Evolutionary conservation across 37 sponge, comb jelly and placozoan genomes (phyloP).

Genomic region (Dysidea cf. avara): DNA sequence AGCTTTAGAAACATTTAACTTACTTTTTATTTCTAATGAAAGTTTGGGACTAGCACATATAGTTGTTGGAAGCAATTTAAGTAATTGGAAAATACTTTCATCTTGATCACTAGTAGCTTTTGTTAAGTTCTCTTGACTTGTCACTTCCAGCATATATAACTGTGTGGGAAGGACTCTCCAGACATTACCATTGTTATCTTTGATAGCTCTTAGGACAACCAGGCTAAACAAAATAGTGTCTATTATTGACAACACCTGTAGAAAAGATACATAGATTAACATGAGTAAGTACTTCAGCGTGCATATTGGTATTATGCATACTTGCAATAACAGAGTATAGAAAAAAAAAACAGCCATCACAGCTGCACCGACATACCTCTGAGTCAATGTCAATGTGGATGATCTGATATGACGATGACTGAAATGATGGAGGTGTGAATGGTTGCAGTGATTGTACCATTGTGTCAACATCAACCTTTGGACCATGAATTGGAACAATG

Average conservation of each 20-base stretch:
- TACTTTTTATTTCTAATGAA: too few species aligned
- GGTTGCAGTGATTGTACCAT: slow-evolving; percentile 35
- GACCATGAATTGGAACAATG: slow-evolving; percentile 62
- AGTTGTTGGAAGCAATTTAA: slow-evolving; percentile 41
- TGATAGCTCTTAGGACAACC: slow-evolving; percentile 41
- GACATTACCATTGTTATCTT: slow-evolving; percentile 53
- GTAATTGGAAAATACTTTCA: slow-evolving; percentile 24
- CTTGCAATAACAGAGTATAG: not conserved
- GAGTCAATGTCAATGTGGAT: slow-evolving; percentile 65
- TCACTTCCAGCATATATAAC: slow-evolving; percentile 55
- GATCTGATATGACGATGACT: too few species aligned
- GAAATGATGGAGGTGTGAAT: too few species aligned
- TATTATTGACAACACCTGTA: slow-evolving; percentile 44
- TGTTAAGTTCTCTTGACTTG: too few species aligned
- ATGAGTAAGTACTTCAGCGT: too few species aligned
- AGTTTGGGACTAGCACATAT: slow-evolving; percentile 20
- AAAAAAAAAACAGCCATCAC: not conserved
- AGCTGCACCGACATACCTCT: slow-evolving; percentile 30
- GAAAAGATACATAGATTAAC: too few species aligned
- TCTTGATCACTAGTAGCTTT: too few species aligned
- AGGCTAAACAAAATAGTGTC: slow-evolving; percentile 58
- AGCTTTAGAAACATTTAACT: too few species aligned
- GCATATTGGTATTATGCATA: too few species aligned
- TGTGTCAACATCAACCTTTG: slow-evolving; percentile 40
- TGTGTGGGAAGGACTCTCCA: slow-evolving; percentile 54